A percentile compares a stretch with the other conserved stretches of the same genome.
phyloP scores from a whole-genome alignment of 2,888 invertebrate genomes.

The Keiferia lycopersicella region DNA sequence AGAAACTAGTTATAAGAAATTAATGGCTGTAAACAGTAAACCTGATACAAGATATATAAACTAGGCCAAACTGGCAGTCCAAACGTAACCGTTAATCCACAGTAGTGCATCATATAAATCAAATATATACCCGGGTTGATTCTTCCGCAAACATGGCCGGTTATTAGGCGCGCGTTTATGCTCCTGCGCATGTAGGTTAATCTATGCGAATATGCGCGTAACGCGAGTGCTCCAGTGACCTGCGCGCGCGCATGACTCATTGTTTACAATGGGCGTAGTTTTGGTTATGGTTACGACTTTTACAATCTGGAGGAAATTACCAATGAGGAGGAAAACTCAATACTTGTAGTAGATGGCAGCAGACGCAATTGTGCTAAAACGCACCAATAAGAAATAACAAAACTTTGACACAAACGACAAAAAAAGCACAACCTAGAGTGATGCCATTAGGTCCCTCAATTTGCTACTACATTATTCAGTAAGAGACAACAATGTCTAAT shows the following conservation, averaged over 20 bases:
- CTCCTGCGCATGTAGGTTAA: slow-evolving; percentile 62
- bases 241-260: slow-evolving; percentile 26
- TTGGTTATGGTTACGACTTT: too few species aligned
- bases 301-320: too few species aligned
- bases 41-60: neutral
- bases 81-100: neutral
- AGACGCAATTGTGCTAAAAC: too few species aligned
- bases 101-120: slow-evolving; percentile 6
- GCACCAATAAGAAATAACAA: too few species aligned
- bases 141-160: slow-evolving; percentile 59
- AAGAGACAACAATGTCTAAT: too few species aligned
- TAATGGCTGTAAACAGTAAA: neutral
- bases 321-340: too few species aligned
- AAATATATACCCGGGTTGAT: slow-evolving; percentile 24
- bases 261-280: slow-evolving; percentile 15
- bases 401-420: too few species aligned
- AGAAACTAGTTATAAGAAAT: too few species aligned
- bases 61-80: neutral
- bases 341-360: too few species aligned
- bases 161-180: slow-evolving; percentile 48
- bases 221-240: slow-evolving; percentile 29
- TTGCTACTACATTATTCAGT: too few species aligned
- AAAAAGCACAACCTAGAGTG: too few species aligned
- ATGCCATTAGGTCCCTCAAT: too few species aligned
- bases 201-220: slow-evolving; percentile 55